Percentiles rank a stretch among this genome's conserved stretches.
Conservation (phyloP, 2,888 invertebrate species). For the Melieria picta region DNA sequence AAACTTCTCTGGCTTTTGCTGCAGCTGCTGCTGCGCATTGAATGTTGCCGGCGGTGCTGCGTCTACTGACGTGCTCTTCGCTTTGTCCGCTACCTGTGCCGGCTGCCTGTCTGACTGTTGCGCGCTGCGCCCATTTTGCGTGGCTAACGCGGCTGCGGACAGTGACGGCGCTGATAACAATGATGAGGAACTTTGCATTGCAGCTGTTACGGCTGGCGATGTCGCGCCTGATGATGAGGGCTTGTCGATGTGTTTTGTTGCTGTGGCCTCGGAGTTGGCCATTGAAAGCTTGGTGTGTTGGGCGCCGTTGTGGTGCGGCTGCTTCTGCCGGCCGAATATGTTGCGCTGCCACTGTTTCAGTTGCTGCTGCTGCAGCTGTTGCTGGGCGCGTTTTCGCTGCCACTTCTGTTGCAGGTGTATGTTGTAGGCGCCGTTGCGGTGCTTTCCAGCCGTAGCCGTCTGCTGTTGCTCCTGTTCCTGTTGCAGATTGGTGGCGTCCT, state of each 20-base stretch:
- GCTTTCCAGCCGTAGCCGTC: slow-evolving; percentile 50
- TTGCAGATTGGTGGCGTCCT: slow-evolving; percentile 2
- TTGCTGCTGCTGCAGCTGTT: slow-evolving; percentile 45
- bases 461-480: slow-evolving; percentile 39
- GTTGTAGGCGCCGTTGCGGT: slow-evolving; percentile 50
- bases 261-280: slow-evolving; percentile 58
- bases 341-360: slow-evolving; percentile 52
- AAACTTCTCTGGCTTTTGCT: slow-evolving; percentile 47
- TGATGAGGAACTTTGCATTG: slow-evolving; percentile 32
- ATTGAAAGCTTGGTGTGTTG: slow-evolving; percentile 51
- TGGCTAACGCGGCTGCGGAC: background rate
- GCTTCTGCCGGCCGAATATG: slow-evolving; percentile 49
- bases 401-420: slow-evolving; percentile 59
- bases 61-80: background rate
- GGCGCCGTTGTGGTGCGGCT: slow-evolving; percentile 53
- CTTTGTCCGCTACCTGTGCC: slow-evolving; percentile 23
- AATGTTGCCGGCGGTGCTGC: slow-evolving; percentile 28
- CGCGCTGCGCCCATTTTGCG: too few species aligned
- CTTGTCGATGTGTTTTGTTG: slow-evolving; percentile 49
- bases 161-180: slow-evolving; percentile 7
- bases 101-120: background rate
- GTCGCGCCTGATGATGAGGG: background rate
- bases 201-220: slow-evolving; percentile 12
- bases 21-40: slow-evolving; percentile 45
- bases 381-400: slow-evolving; percentile 58